Conservation (phyloP, 1,140 invertebrate genomes). For the Heterodera schachtii region DNA sequence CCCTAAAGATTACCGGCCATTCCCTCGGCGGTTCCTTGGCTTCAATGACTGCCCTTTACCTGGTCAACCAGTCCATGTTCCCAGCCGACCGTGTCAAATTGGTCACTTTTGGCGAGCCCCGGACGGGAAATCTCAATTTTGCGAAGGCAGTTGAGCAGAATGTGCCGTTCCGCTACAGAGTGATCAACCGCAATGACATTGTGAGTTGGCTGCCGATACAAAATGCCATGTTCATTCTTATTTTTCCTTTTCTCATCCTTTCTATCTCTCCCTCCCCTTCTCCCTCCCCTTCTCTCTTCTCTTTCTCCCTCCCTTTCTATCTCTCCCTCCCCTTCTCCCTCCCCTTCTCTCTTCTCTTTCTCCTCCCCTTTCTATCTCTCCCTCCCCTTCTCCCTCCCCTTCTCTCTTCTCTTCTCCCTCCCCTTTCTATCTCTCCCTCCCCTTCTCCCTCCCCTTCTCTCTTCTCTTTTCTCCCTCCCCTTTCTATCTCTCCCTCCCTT, state of each 20-base stretch:
- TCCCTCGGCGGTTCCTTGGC: constrained; percentile 59
- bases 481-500: too few species aligned
- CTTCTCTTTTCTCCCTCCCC: too few species aligned
- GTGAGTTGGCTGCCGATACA: constrained; percentile 46
- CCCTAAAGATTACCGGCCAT: constrained; percentile 56
- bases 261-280: too few species aligned
- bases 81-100: constrained; percentile 54
- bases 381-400: too few species aligned
- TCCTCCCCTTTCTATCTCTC: too few species aligned
- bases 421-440: too few species aligned
- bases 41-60: constrained; percentile 64
- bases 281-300: not conserved
- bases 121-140: constrained; percentile 62
- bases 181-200: constrained; percentile 61
- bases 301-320: too few species aligned
- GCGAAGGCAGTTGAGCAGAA: constrained; percentile 61
- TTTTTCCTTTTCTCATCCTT: not conserved
- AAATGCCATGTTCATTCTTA: too few species aligned
- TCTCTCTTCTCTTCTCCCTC: too few species aligned
- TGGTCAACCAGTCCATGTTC: constrained; percentile 62
- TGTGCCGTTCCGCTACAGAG: constrained; percentile 59
- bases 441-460: too few species aligned
- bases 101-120: constrained; percentile 62
- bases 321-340: too few species aligned
- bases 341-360: too few species aligned